These are phyloP conservation scores for Platyura marginata DNA, from an alignment of 1,140 invertebrate species.

Conservation along the genomic window DNA sequence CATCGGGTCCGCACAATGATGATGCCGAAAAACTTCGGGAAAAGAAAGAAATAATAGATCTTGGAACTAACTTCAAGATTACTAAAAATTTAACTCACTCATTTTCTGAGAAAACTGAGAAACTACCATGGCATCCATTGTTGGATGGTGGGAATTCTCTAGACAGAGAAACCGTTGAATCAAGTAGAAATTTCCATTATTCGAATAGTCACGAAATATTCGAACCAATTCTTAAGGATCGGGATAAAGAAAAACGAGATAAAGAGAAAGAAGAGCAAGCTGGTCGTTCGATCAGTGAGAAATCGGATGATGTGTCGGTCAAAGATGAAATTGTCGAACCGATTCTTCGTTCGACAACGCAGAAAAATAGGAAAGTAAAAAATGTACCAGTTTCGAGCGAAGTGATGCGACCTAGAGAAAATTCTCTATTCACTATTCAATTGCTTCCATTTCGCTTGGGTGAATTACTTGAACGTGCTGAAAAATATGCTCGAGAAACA, in stretches of 20 bases:
- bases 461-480: conserved; percentile 57
- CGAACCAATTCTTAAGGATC: conserved; percentile 18
- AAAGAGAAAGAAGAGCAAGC: conserved; percentile 10
- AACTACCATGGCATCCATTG: conserved; percentile 28
- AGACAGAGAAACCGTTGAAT: conserved; percentile 27
- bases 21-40: conserved; percentile 8
- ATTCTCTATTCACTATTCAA: conserved; percentile 42
- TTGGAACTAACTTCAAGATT: conserved; percentile 3
- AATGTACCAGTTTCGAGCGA: conserved; percentile 16
- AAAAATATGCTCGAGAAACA: conserved; percentile 57
- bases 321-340: conserved; percentile 49
- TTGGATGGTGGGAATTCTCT: conserved; percentile 17
- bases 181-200: conserved; percentile 39
- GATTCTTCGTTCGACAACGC: conserved; percentile 37
- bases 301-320: conserved; percentile 15
- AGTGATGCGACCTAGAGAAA: conserved; percentile 1
- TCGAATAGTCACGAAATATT: conserved; percentile 26
- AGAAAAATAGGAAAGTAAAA: conserved; percentile 28
- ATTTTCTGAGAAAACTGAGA: conserved; percentile 23
- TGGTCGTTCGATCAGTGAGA: not conserved
- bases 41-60: conserved; percentile 4
- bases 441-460: conserved; percentile 55
- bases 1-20: not conserved
- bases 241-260: conserved; percentile 4
- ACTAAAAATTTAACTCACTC: conserved; percentile 14